These are phyloP conservation scores for Nymphicus hollandicus DNA, from an alignment of 2,113 vertebrate genomes.

Conservation along the genomic window DNA sequence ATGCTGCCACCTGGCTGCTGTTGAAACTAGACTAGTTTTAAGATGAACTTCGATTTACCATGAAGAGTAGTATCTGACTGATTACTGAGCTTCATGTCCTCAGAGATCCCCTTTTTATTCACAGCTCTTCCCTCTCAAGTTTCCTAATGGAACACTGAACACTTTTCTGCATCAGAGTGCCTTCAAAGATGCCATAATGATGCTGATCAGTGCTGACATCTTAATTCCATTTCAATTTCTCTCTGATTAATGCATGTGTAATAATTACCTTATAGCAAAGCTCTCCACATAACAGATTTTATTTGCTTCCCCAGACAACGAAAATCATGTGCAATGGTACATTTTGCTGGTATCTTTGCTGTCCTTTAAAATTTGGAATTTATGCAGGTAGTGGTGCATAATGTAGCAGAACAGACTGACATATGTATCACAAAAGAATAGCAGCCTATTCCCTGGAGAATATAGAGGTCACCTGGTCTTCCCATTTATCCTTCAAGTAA, in stretches of 20 bases:
- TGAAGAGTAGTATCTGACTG: neutral
- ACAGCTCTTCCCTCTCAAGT: neutral
- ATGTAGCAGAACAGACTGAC: neutral
- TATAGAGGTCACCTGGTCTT: neutral
- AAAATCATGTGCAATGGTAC: neutral
- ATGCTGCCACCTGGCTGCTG: neutral
- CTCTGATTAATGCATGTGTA: neutral
- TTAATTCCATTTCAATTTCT: conserved; percentile 43
- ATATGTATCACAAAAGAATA: neutral
- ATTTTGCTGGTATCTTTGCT: conserved; percentile 12
- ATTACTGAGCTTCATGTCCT: neutral
- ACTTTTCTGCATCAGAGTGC: neutral
- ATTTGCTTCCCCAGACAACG: conserved; percentile 37
- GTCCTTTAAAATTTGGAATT: neutral
- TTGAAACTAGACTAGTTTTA: neutral
- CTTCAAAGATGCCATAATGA: conserved; percentile 35
- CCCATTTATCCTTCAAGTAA: neutral
- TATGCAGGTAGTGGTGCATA: neutral
- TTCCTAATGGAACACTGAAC: neutral
- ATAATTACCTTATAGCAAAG: conserved; percentile 45
- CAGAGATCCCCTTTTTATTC: neutral
- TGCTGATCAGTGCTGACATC: neutral
- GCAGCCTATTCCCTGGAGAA: neutral
- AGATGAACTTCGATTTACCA: neutral
- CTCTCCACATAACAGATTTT: conserved; percentile 8